These are phyloP conservation scores for Schizotus pectinicornis DNA, from an alignment of 2,888 invertebrate genomes.

Conservation along the genomic window DNA sequence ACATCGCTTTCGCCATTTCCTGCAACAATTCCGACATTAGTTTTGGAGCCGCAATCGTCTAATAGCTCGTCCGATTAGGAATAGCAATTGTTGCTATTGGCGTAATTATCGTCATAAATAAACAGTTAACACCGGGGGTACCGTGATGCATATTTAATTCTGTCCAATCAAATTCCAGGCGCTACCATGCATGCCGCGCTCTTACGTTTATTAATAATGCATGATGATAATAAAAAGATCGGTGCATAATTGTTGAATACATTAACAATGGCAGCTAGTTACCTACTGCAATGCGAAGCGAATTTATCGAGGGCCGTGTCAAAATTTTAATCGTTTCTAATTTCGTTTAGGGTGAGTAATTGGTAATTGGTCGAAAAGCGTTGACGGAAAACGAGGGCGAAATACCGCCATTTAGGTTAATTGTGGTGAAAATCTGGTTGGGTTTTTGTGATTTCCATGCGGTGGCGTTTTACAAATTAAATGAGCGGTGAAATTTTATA, in stretches of 20 bases:
- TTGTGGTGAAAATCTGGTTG: background rate
- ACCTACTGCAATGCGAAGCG: slow-evolving; percentile 9
- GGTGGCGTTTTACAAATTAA: no score
- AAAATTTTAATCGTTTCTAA: slow-evolving; percentile 17
- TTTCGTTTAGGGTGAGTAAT: slow-evolving; percentile 13
- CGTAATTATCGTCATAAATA: slow-evolving; percentile 18
- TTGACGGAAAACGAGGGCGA: background rate
- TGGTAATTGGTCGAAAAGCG: no score
- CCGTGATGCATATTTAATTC: slow-evolving; percentile 22
- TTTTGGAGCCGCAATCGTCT: slow-evolving; percentile 19
- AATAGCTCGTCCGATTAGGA: slow-evolving; percentile 22
- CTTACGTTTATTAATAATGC: slow-evolving; percentile 19
- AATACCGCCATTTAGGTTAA: background rate
- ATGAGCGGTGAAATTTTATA: no score
- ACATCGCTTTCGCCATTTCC: slow-evolving; percentile 1
- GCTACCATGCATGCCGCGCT: slow-evolving; percentile 4
- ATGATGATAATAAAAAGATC: slow-evolving; percentile 21
- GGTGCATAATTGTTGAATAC: slow-evolving; percentile 22
- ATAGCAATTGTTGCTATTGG: slow-evolving; percentile 9
- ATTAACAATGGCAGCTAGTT: slow-evolving; percentile 18
- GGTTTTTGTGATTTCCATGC: no score
- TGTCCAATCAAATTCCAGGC: slow-evolving; percentile 22
- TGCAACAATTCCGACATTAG: slow-evolving; percentile 2
- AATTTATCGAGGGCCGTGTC: slow-evolving; percentile 11
- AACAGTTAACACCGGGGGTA: slow-evolving; percentile 7